These are phyloP conservation scores for Brachynemurus nebulosus DNA, from an alignment of 2,888 invertebrate genomes.

Conservation along the genomic window DNA sequence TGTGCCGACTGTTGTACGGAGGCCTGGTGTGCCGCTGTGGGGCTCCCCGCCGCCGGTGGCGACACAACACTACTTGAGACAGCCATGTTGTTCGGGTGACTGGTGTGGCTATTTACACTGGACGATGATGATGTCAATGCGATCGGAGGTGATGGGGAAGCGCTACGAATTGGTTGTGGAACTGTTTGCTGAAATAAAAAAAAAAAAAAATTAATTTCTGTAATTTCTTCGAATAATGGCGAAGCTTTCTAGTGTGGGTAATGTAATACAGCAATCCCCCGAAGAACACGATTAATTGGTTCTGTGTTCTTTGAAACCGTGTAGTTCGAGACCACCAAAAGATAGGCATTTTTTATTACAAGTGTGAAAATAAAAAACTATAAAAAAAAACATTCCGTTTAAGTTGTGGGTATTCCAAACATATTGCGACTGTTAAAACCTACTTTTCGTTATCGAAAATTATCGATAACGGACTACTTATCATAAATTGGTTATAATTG, in stretches of 20 bases:
- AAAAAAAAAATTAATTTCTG: neutral
- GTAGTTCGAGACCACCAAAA: no score
- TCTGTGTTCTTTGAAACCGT: no score
- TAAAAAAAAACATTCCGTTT: no score
- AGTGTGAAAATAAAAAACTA: no score
- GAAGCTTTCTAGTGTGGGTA: neutral
- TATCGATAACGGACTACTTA: no score
- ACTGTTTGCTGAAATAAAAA: neutral
- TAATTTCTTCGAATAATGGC: neutral
- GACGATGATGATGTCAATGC: neutral
- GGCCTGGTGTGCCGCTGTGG: slow-evolving; percentile 24
- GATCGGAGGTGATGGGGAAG: neutral
- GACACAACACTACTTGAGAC: slow-evolving; percentile 29
- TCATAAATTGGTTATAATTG: no score
- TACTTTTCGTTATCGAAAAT: no score
- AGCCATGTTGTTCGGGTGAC: neutral
- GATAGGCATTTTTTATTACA: no score
- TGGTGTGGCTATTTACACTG: neutral
- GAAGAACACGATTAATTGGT: no score
- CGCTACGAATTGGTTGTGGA: slow-evolving; percentile 1
- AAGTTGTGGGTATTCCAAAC: no score
- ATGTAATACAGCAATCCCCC: no score
- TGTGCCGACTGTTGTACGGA: slow-evolving; percentile 30
- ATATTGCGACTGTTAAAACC: no score
- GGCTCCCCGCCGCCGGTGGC: slow-evolving; percentile 34